These are phyloP conservation scores for Agrochola litura DNA, from an alignment of 2,888 invertebrate species.

Conservation along the genomic window DNA sequence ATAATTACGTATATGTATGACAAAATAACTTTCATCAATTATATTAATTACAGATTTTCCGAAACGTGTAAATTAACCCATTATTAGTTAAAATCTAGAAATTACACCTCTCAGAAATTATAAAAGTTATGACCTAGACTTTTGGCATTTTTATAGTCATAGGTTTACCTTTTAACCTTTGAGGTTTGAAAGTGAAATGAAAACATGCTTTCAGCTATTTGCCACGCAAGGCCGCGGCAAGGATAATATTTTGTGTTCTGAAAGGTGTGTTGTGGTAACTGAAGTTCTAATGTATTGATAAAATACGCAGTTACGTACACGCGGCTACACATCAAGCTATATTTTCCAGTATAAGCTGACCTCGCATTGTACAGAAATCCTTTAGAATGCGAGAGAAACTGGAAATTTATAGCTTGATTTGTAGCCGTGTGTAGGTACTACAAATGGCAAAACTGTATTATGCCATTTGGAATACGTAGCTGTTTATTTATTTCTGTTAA, in stretches of 20 bases:
- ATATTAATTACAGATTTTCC: background rate
- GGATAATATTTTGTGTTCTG: constrained; percentile 14
- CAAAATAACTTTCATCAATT: background rate
- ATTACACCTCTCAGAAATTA: constrained; percentile 2
- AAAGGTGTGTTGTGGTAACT: constrained; percentile 23
- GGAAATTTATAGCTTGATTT: no score
- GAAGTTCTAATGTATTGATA: background rate
- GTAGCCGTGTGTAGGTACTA: no score
- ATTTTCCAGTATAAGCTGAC: no score
- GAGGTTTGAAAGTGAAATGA: constrained; percentile 16
- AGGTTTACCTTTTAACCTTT: constrained; percentile 8
- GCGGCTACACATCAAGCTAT: no score
- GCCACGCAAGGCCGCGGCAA: constrained; percentile 36
- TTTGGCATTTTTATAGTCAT: constrained; percentile 18
- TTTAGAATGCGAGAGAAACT: no score
- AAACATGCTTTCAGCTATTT: constrained; percentile 28
- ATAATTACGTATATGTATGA: no score
- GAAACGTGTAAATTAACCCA: background rate
- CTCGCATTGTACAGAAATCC: no score
- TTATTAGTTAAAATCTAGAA: background rate
- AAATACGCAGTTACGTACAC: background rate
- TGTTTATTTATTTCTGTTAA: no score
- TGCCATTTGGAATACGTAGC: no score
- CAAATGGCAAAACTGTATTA: no score
- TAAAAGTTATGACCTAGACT: constrained; percentile 5